phyloP scores from a whole-genome alignment of 1,140 invertebrate genomes.

The Leguminivora glycinivorella region DNA sequence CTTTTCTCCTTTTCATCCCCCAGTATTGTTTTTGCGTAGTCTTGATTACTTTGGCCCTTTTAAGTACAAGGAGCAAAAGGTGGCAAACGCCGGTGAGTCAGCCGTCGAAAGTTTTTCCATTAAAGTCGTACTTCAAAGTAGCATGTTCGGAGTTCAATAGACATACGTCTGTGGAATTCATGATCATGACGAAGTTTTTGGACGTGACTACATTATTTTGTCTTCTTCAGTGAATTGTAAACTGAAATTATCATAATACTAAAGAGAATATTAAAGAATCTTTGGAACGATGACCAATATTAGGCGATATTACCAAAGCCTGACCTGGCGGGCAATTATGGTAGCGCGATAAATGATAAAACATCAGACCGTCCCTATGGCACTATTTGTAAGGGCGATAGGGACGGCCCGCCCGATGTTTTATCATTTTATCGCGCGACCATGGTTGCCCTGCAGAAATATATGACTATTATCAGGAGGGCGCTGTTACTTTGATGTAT shows the following conservation, averaged over 20 bases:
- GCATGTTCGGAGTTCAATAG: slow-evolving; percentile 15
- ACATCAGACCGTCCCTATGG: too few relatives aligned
- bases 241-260: background rate
- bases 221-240: background rate
- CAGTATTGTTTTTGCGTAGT: background rate
- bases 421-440: too few relatives aligned
- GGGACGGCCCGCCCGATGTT: too few relatives aligned
- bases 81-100: slow-evolving; percentile 13
- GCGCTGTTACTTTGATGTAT: too few relatives aligned
- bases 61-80: slow-evolving; percentile 16
- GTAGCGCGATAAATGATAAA: too few relatives aligned
- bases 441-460: too few relatives aligned
- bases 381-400: too few relatives aligned
- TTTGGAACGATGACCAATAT: too few relatives aligned
- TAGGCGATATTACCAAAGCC: too few relatives aligned
- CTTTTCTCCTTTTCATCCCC: background rate
- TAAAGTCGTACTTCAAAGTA: slow-evolving; percentile 21
- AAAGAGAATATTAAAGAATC: background rate
- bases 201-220: slow-evolving; percentile 11
- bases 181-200: slow-evolving; percentile 7
- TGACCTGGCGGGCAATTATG: too few relatives aligned
- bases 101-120: slow-evolving; percentile 13
- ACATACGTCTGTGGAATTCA: slow-evolving; percentile 18
- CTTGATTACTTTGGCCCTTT: background rate
- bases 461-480: too few relatives aligned